Base-by-base conservation (phyloP, 2,113 vertebrate genomes). In the Nyctereutes procyonoides region DNA sequence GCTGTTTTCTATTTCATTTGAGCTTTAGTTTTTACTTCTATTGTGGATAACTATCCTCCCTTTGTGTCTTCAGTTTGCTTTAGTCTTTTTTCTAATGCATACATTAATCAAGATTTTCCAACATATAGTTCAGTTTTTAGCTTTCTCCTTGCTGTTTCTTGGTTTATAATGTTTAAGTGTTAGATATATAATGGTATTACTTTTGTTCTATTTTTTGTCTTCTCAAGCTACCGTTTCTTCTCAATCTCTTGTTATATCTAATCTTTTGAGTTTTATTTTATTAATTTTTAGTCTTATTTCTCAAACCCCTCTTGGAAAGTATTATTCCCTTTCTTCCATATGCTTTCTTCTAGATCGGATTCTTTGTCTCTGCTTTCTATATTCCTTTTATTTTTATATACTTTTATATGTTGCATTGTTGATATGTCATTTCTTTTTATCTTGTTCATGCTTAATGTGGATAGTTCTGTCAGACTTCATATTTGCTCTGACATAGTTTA, bases 261-360 rank as follows among this genome's bases (percentile, higher is more conserved):
- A 77, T 93, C 77, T 93, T 96, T 79, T 88, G 87, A 35, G 32
- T 77, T 51, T 88, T 83, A 16, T 30, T 94, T 86, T 63, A 71
- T 84, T 82, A 38, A 79, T 80, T 93, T 19, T 74, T 74, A 63
- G 67, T 82, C 12, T 43, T 65, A 80, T 88, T 95, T 97, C 92
- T 55, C 51, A 74, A 38, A 58, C 48, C 26, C 20, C 80, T 71
- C 56, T 82, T 56, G 51, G 65, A 71, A 88, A 89, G 63, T 51
- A 53, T n/a, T 71, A 43, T 63, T 84, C 8, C 8, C 53, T 88
- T 93, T 92, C 77, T 88, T 97, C 53, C 81, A 74, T 74, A 7
- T 63, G 58, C 55, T 67, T 92, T 92, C 67, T 77, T 81, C 71
- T 60, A 26, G 77, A n/a, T 16, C 11, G 60, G 51, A 51, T 74